Evolutionary conservation across 2,113 vertebrate genomes (phyloP), one percentile per base, ranked within the genome.

Genomic region (Gadus macrocephalus): DNA sequence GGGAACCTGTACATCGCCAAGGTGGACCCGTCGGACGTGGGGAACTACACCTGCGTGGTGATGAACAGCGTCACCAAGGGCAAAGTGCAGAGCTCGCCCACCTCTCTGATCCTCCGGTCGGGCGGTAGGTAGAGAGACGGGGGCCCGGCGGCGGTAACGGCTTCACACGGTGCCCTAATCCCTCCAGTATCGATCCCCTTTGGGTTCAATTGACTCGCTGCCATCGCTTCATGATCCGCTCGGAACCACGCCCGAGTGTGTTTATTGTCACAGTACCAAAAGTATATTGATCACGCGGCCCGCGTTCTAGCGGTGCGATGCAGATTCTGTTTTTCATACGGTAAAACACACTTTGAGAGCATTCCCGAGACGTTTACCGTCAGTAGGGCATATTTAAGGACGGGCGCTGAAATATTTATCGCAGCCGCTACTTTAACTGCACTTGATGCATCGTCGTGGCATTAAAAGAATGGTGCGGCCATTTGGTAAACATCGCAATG

Each of bases 1-100:
- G 95, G 95, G 0, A 94, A 96, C 85, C 94, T 98, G 62, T 98
- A 97, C 86, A 94, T 98, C 0, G 91, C 95, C 70, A 96, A 97
- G 86, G 95, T 98, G 14, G 95, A 98, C 75, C 83, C 93, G 0
- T 94, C 95, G 0, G 95, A 97, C 1, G 94, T 96, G 68, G 95
- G 96, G 1, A 96, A 96, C 84, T 98, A 97, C 86, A 97, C 92
- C 0, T 98, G 95, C 0, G 93, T 95, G 6, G 94, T 94, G 73
- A 95, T 92, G 53, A 96, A 94, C 77, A 81, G 80, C 0, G 82
- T 92, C 78, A 94, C 90, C 1, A 92, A 87, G 5, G 87, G 89
- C 90, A 91, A 92, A 19, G 92, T 91, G 12, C 92, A 94, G 15
- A 95, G 95, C 78, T 94, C 95, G 0, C 94, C 95, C 0, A 97